These are phyloP conservation scores for Clarias pachynema DNA, from an alignment of 2,797 vertebrate genomes.

Conservation along the genomic window DNA sequence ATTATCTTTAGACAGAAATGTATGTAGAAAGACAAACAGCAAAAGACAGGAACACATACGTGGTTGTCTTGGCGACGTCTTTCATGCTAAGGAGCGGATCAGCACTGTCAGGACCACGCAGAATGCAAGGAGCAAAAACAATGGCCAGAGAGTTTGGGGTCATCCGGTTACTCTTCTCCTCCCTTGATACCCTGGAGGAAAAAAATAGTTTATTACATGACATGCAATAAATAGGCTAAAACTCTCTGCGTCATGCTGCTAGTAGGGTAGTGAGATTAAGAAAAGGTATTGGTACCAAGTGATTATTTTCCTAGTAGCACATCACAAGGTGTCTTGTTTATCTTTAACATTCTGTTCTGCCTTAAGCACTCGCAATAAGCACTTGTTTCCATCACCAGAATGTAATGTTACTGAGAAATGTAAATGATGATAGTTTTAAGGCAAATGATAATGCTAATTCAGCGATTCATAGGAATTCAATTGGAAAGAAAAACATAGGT, in stretches of 20 bases:
- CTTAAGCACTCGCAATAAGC: background rate
- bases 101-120: conserved; percentile 89
- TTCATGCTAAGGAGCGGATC: conserved; percentile 97
- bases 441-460: background rate
- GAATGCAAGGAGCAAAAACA: conserved; percentile 92
- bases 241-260: background rate
- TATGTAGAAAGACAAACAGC: background rate
- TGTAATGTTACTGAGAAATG: background rate
- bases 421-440: background rate
- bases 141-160: conserved; percentile 93
- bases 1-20: too few species aligned
- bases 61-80: conserved; percentile 95
- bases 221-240: background rate
- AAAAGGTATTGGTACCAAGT: background rate
- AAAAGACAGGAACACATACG: conserved; percentile 74
- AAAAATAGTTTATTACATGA: background rate
- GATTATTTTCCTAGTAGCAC: background rate
- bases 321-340: background rate
- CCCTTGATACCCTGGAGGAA: conserved; percentile 85
- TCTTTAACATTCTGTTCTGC: background rate
- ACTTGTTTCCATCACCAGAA: too few species aligned
- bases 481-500: background rate
- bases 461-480: background rate
- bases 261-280: background rate
- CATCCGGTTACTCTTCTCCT: conserved; percentile 95